Conservation (phyloP, 2,797 vertebrate genomes). For the Pseudotriccus pelzelni region DNA sequence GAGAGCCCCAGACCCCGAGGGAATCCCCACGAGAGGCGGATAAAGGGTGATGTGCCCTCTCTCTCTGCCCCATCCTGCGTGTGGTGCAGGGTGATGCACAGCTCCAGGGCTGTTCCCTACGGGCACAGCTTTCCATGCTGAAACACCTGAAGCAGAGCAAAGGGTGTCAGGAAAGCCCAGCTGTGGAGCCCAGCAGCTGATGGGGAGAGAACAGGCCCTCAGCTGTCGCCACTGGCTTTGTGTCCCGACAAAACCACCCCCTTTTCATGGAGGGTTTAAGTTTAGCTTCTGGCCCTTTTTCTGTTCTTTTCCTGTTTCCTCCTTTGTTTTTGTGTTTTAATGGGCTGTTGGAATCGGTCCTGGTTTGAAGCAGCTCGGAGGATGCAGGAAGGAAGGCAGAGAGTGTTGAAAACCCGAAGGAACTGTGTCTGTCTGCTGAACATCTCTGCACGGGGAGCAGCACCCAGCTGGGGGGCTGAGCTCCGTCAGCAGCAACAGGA, state of each 20-base stretch:
- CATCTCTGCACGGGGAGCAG: not conserved
- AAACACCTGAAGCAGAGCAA: not conserved
- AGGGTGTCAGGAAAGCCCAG: not conserved
- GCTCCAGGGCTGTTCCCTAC: accelerated
- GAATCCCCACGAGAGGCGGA: not conserved
- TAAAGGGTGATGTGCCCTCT: not conserved
- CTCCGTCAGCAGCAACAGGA: not conserved
- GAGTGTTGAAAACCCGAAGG: not conserved
- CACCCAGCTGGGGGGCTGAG: accelerated
- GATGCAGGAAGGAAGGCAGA: slow-evolving; percentile 36
- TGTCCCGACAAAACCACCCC: slow-evolving; percentile 11
- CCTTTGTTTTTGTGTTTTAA: not conserved
- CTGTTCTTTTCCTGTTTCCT: not conserved
- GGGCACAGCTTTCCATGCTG: not conserved
- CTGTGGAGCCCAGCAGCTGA: not conserved
- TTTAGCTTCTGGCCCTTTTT: slow-evolving; percentile 6
- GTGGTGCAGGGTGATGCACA: not conserved
- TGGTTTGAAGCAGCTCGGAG: not conserved
- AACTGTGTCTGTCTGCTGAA: not conserved
- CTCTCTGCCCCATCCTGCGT: not conserved
- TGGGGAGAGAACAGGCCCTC: not conserved
- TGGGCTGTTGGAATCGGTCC: not conserved
- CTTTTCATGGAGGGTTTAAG: not conserved
- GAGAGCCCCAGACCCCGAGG: accelerated
- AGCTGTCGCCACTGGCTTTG: not conserved